Evolutionary conservation across 2,888 invertebrate genomes (phyloP).

Genomic region (Conomelus anceps): DNA sequence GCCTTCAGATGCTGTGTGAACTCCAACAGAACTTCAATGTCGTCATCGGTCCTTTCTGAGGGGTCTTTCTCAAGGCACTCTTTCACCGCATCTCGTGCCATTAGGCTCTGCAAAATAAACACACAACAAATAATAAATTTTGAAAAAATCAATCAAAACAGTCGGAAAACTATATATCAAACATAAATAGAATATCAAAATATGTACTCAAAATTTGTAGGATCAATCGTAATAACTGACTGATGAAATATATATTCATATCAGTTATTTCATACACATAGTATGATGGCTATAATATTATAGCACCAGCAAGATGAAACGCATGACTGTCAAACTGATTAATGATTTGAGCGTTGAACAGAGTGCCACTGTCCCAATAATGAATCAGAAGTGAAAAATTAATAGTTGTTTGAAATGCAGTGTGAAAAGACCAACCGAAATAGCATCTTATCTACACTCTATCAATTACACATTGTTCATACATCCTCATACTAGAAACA

Average conservation of each 20-base stretch:
- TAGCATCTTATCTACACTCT: background rate
- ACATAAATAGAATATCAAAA: no score
- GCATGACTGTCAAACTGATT: background rate
- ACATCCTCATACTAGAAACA: background rate
- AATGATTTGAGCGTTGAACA: background rate
- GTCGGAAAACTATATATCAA: no score
- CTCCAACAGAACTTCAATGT: conserved; percentile 90
- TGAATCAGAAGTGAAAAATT: background rate
- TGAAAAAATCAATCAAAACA: no score
- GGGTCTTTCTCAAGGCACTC: conserved; percentile 98
- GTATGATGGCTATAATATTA: background rate
- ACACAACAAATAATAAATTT: no score
- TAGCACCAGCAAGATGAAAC: background rate
- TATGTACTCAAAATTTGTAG: no score
- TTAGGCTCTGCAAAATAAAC: conserved; percentile 58
- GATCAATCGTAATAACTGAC: no score
- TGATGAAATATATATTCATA: background rate
- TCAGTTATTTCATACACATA: background rate
- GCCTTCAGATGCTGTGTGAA: conserved; percentile 97
- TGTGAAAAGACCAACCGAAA: background rate
- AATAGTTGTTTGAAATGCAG: background rate
- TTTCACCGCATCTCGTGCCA: conserved; percentile 87
- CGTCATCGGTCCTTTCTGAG: conserved; percentile 87
- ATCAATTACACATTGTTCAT: background rate
- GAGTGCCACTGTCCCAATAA: background rate